Evolutionary conservation across 2,797 vertebrate genomes (phyloP), one percentile per base, ranked within the genome.

Genomic region (Neoniphon sammara): DNA sequence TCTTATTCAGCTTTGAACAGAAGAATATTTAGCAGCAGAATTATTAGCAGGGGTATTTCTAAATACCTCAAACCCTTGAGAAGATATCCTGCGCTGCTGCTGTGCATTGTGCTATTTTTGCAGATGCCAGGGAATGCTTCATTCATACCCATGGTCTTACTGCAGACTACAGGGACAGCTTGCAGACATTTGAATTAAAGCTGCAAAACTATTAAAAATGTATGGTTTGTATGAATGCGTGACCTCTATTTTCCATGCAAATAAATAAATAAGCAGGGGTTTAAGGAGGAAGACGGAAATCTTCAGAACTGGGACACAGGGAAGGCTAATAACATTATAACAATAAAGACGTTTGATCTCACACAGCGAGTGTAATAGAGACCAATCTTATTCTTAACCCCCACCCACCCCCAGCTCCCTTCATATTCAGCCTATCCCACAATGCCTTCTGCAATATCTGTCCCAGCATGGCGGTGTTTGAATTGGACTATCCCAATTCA

Each of bases 171-270:
- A 54, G 80, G 73, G 83, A 82, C 64, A 61, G 82, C 82, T 90
- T 47, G 75, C 77, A 90, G 88, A 89, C 75, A 80, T 91, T 91
- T 87, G 85, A 93, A 91, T 90, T 89, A 90, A 91, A 89, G 84
- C 89, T 88, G 88, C 90, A 87, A 52, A 88, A 78, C 87, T 89
- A 93, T 94, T 89, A 94, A 93, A 94, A 90, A 93, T 94, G 81
- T 86, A 94, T 93, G 87, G 70, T 85, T 81, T 88, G 87, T 88
- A 84, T 91, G 91, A 91, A 93, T 87, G 87, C 84, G 66, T 94
- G 94, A 93, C 93, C 94, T 91, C 93, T 93, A 94, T 94, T 92
- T 91, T 81, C 74, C 36, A 64, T 80, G 79, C 83, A 94, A 92
- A 94, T 93, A 93, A 93, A 94, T 94, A 94, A 95, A 92, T 92